These are phyloP conservation scores for Eilema sororculum DNA, from an alignment of 2,888 invertebrate species.

Conservation along the genomic window DNA sequence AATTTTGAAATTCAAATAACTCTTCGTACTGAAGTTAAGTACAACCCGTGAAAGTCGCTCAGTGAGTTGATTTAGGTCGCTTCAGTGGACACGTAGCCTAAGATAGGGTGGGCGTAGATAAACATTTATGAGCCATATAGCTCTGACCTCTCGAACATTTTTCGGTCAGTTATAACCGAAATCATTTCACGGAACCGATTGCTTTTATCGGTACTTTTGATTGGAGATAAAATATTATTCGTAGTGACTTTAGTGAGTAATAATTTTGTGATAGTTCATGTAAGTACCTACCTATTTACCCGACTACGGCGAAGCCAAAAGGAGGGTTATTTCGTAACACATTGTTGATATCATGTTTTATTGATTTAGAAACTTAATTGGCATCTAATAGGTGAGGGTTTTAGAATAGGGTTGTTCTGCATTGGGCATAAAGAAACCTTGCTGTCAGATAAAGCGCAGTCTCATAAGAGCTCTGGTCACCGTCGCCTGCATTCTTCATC, in stretches of 20 bases:
- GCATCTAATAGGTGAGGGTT: not conserved
- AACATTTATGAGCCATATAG: slow-evolving; percentile 53
- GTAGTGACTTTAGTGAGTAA: slow-evolving; percentile 21
- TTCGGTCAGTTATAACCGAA: slow-evolving; percentile 29
- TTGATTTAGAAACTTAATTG: slow-evolving; percentile 35
- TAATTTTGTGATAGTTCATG: slow-evolving; percentile 32
- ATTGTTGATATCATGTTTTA: not conserved
- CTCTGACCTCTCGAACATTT: slow-evolving; percentile 12
- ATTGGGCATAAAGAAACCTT: too few relatives aligned
- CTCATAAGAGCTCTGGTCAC: too few relatives aligned
- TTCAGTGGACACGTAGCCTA: not conserved
- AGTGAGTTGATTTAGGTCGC: not conserved
- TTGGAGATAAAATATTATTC: slow-evolving; percentile 46
- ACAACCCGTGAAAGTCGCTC: not conserved
- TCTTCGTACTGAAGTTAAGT: not conserved
- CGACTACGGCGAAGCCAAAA: too few relatives aligned
- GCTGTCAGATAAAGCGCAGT: too few relatives aligned
- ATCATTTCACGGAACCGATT: slow-evolving; percentile 28
- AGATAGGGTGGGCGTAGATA: slow-evolving; percentile 29
- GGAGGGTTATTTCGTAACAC: too few relatives aligned
- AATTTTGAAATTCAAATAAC: not conserved
- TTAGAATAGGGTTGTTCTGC: too few relatives aligned
- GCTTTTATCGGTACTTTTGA: slow-evolving; percentile 38
- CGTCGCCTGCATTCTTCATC: too few relatives aligned
- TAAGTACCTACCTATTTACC: too few relatives aligned